These are phyloP conservation scores for Apteryx owenii DNA, from an alignment of 2,113 vertebrate species.

Conservation along the genomic window DNA sequence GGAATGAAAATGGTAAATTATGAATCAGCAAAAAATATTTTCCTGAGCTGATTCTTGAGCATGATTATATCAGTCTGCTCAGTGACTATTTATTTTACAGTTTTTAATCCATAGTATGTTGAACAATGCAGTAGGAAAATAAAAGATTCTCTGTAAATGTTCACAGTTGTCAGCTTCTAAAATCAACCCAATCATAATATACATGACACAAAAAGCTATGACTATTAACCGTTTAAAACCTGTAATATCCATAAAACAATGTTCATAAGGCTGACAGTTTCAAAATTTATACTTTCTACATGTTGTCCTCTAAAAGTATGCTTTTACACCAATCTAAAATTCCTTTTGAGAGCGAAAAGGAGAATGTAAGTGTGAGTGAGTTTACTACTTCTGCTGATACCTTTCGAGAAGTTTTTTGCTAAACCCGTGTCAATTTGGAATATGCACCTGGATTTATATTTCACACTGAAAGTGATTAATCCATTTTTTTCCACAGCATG, in stretches of 20 bases:
- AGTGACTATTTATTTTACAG: background rate
- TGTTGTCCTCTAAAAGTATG: background rate
- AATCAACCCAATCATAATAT: conserved; percentile 8
- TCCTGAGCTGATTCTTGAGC: background rate
- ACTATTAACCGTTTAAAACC: background rate
- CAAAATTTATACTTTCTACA: background rate
- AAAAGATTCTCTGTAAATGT: background rate
- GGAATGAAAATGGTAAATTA: background rate
- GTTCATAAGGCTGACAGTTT: background rate
- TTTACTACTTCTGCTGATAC: background rate
- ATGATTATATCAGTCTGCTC: background rate
- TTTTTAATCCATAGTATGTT: background rate
- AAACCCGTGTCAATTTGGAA: background rate
- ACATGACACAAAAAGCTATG: conserved; percentile 5
- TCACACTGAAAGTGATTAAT: background rate
- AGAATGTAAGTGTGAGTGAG: background rate
- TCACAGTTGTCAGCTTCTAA: conserved; percentile 21
- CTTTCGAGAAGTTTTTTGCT: background rate
- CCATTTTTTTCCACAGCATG: background rate
- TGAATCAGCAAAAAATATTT: background rate
- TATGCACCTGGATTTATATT: background rate
- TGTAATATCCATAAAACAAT: background rate
- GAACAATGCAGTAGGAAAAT: background rate
- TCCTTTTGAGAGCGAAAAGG: background rate
- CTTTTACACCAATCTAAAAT: background rate